Base-by-base conservation (phyloP, 1,140 invertebrate genomes). In the Triops cancriformis region DNA sequence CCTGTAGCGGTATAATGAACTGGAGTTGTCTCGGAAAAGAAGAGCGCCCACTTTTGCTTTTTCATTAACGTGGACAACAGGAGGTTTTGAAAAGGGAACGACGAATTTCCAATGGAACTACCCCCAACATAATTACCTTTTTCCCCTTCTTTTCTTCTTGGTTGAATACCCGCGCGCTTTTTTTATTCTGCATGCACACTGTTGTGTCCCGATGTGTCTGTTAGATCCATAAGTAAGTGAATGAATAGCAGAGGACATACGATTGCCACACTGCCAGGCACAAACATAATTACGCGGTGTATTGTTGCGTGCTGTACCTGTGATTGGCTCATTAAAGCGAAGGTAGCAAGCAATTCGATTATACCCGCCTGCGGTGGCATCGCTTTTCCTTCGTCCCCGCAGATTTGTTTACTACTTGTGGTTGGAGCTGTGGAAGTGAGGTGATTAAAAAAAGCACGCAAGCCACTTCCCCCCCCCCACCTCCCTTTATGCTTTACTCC, bases 171-270 rank as follows among this genome's bases (percentile, higher is more conserved):
- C 51, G 11, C 18, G 11, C 3, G 6, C 14, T 64, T 64, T 64
- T 23, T 64, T 45, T 45, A 12, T 45, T 64, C 23, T 64, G n/a
- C 51, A 64, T 18, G 45, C 18, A 23, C 51, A 64, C 6, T 64
- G 23, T 64, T 64, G 51, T n/a, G 18, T 10, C 10, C 51, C 51
- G 51, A n/a, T 64, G 9, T 64, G 51, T 64, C 23, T 64, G 51
- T 64, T 64, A 64, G 51, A 64, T 64, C 51, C 51, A 64, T 64
- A 64, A 64, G 51, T 64, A 64, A 64, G 51, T 64, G 51, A 64
- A 64, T 64, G 51, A 64, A 64, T 64, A 64, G 51, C 10, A 64
- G 6, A 64, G 14, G 18, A 18, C 31, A 37, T 18, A 64, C 51
- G 10, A 64, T 23, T 64, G 51, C 51, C 51, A 64, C 51, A 64